Conservation (phyloP, 1,140 invertebrate species). For the Papilio aristodemus region DNA sequence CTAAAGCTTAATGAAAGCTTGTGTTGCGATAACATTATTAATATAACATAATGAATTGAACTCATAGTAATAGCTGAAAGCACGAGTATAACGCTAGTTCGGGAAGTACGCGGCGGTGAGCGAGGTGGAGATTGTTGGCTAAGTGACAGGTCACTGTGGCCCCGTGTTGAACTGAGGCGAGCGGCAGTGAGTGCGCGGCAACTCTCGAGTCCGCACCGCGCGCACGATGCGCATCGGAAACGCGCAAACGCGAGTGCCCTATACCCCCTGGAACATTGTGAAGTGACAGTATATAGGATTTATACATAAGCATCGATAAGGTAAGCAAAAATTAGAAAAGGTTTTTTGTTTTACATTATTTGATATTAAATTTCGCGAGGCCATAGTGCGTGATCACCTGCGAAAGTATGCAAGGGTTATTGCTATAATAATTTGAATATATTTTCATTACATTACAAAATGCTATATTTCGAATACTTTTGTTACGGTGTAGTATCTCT, state of each 20-base stretch:
- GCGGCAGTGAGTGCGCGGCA: constrained; percentile 64
- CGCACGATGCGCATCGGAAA: constrained; percentile 45
- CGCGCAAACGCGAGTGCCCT: constrained; percentile 55
- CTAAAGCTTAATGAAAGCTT: not conserved
- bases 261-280: constrained; percentile 55
- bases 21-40: too few species aligned
- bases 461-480: not conserved
- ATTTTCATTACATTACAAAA: constrained; percentile 14
- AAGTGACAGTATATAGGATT: constrained; percentile 69
- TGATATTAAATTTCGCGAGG: constrained; percentile 52
- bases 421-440: constrained; percentile 44
- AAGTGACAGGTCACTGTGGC: constrained; percentile 47
- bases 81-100: constrained; percentile 30
- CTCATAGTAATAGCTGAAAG: constrained; percentile 31
- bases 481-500: not conserved
- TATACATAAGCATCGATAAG: constrained; percentile 15
- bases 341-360: constrained; percentile 16
- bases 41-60: not conserved
- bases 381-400: constrained; percentile 58
- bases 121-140: constrained; percentile 44
- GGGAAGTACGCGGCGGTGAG: constrained; percentile 37
- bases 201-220: constrained; percentile 54
- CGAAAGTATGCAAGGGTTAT: constrained; percentile 57
- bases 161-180: constrained; percentile 35
- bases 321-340: constrained; percentile 37